A percentile compares a stretch with the other conserved stretches of the same genome.
Evolutionary conservation across 2,888 invertebrate species (phyloP).

Genomic region (Brenthis ino): DNA sequence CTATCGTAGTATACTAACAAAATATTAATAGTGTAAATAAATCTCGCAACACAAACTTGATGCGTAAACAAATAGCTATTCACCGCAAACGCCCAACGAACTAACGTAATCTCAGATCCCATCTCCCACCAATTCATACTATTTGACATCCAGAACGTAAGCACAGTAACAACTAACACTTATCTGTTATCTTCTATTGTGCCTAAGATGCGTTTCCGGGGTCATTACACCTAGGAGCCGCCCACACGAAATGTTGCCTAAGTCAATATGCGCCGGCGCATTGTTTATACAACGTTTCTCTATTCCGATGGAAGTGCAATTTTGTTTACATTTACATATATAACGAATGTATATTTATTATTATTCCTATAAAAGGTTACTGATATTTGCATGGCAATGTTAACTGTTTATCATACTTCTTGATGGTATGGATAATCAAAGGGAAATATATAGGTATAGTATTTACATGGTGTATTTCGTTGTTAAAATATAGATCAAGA

Average conservation of each 20-base stretch:
- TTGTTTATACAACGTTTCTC: conserved; percentile 42
- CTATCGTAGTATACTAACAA: background rate
- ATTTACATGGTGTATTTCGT: no score
- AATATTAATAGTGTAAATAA: background rate
- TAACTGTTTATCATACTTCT: no score
- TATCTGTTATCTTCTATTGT: conserved; percentile 31
- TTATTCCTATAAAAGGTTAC: no score
- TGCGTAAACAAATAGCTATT: conserved; percentile 6
- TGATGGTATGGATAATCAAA: no score
- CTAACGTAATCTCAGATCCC: conserved; percentile 12
- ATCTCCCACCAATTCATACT: conserved; percentile 20
- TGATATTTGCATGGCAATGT: no score
- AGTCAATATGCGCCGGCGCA: conserved; percentile 59
- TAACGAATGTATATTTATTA: background rate
- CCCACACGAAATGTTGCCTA: conserved; percentile 61
- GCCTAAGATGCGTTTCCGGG: conserved; percentile 55
- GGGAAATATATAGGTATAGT: no score
- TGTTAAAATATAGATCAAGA: no score
- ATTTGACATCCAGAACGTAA: conserved; percentile 29
- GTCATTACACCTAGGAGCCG: conserved; percentile 58
- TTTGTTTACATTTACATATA: conserved; percentile 33
- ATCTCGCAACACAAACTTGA: conserved; percentile 3
- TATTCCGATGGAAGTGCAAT: conserved; percentile 37
- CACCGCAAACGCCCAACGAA: background rate
- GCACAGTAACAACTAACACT: conserved; percentile 27